These are phyloP conservation scores for Volucella inanis DNA, from an alignment of 2,888 invertebrate genomes.

Conservation along the genomic window DNA sequence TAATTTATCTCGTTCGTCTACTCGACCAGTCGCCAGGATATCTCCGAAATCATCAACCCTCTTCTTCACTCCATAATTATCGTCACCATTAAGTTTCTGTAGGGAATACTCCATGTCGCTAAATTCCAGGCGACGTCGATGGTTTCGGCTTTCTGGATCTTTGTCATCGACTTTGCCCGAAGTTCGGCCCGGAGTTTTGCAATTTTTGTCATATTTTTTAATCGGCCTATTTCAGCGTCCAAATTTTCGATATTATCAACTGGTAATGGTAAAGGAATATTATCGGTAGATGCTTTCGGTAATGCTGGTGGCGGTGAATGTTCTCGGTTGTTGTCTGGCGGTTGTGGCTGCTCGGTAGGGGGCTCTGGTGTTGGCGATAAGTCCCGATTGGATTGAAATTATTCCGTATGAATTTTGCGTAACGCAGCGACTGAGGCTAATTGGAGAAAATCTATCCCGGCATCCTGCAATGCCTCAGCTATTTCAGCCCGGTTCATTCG, in stretches of 20 bases:
- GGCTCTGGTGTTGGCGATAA: neutral
- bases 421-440: neutral
- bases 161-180: neutral
- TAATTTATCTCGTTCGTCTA: slow-evolving; percentile 20
- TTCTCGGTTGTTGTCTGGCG: slow-evolving; percentile 7
- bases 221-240: slow-evolving; percentile 4
- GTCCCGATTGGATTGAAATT: neutral
- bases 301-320: slow-evolving; percentile 5
- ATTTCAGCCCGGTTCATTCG: neutral
- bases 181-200: slow-evolving; percentile 8
- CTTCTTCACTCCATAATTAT: slow-evolving; percentile 14
- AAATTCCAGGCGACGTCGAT: slow-evolving; percentile 15
- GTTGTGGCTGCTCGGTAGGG: neutral
- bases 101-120: slow-evolving; percentile 13
- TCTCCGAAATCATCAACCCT: slow-evolving; percentile 25
- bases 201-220: slow-evolving; percentile 3
- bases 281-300: slow-evolving; percentile 1
- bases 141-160: slow-evolving; percentile 1
- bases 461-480: neutral
- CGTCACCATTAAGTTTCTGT: slow-evolving; percentile 34
- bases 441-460: neutral
- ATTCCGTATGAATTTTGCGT: neutral
- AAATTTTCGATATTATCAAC: neutral
- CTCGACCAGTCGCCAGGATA: slow-evolving; percentile 15
- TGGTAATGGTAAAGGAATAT: neutral